Percentiles rank a stretch among this genome's conserved stretches.
These are phyloP conservation scores for Pachyrhynchus sulphureomaculatus DNA, from an alignment of 1,140 invertebrate species.

Conservation along the genomic window DNA sequence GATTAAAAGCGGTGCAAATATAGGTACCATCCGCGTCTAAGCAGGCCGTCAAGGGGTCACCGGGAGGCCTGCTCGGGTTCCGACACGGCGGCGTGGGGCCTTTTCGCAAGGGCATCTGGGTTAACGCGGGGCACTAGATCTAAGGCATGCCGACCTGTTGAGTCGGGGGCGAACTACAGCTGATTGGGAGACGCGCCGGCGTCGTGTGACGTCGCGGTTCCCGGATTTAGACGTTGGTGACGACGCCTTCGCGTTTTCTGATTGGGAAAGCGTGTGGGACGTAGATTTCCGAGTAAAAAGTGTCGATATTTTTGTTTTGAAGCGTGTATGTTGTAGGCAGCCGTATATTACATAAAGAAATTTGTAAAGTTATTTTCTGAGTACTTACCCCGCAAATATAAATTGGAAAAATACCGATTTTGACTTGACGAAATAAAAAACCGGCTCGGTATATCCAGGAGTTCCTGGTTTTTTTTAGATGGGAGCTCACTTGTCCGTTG, in stretches of 20 bases:
- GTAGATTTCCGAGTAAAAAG: no score
- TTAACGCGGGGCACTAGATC: constrained; percentile 30
- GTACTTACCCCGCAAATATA: no score
- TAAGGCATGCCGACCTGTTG: constrained; percentile 51
- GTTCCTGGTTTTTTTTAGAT: no score
- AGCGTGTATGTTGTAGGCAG: no score
- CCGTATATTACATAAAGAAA: no score
- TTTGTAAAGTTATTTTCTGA: no score
- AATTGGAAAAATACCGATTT: no score
- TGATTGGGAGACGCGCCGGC: constrained; percentile 40
- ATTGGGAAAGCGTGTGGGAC: no score
- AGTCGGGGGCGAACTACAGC: constrained; percentile 46
- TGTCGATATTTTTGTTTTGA: no score
- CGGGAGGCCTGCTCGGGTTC: constrained; percentile 27
- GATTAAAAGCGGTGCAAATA: constrained; percentile 61
- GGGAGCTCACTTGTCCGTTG: no score
- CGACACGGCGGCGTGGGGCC: constrained; percentile 15
- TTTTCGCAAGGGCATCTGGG: constrained; percentile 47
- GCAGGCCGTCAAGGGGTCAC: constrained; percentile 55
- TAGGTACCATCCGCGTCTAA: constrained; percentile 61
- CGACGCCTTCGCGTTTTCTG: background rate
- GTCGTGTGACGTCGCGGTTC: constrained; percentile 19
- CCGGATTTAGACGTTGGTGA: background rate
- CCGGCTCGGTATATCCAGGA: no score
- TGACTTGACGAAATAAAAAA: no score